A percentile compares a stretch with the other conserved stretches of the same genome.
These are phyloP conservation scores for Iselma pallidipennis DNA, from an alignment of 2,888 invertebrate species.

Conservation along the genomic window DNA sequence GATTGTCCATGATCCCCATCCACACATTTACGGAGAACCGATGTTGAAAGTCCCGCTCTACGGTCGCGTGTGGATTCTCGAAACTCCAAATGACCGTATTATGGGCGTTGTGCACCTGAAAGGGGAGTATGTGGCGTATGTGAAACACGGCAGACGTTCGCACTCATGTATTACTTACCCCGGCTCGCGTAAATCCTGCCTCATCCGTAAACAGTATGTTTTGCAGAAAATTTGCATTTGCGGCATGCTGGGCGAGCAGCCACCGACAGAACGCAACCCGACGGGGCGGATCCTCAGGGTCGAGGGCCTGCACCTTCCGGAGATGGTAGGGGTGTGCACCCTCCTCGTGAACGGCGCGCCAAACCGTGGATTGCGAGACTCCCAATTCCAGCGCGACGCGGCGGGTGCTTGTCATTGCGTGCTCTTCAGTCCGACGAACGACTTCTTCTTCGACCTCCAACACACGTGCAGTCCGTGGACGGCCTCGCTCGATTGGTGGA, in stretches of 20 bases:
- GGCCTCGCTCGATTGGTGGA: too few relatives aligned
- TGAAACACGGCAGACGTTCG: neutral
- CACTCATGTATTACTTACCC: neutral
- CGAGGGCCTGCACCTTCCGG: constrained; percentile 19
- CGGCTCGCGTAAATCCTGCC: constrained; percentile 2
- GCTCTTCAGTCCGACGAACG: too few relatives aligned
- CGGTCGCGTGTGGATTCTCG: too few relatives aligned
- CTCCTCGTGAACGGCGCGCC: constrained; percentile 12
- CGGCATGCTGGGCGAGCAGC: neutral
- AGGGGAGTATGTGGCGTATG: too few relatives aligned
- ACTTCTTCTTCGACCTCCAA: too few relatives aligned
- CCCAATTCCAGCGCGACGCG: neutral
- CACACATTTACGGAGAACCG: too few relatives aligned
- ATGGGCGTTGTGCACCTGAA: too few relatives aligned
- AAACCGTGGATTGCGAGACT: neutral
- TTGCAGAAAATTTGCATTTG: neutral
- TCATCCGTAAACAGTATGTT: constrained; percentile 9
- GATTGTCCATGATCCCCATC: too few relatives aligned
- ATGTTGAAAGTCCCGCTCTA: too few relatives aligned
- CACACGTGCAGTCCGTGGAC: too few relatives aligned
- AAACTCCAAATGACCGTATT: too few relatives aligned
- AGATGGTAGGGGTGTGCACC: constrained; percentile 19
- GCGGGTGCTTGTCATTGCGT: too few relatives aligned
- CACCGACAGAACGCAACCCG: constrained; percentile 21
- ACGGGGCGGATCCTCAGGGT: constrained; percentile 20